Evolutionary conservation across 2,113 vertebrate species (phyloP), one percentile per base, ranked within the genome.

Genomic region (Eudyptes chrysolophus): DNA sequence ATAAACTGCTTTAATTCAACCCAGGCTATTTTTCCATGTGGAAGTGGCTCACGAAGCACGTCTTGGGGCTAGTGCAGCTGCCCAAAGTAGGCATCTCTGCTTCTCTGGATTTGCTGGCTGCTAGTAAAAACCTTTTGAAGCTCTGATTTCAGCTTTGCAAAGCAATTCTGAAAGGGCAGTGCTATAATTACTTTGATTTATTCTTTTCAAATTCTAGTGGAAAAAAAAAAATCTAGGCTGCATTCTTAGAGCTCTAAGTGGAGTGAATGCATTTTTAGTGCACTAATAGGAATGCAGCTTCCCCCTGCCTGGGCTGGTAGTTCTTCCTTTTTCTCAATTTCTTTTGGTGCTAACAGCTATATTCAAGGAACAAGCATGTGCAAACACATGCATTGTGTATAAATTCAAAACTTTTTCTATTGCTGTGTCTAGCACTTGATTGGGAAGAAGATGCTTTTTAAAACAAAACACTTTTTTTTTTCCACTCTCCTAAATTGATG

Each of bases 61-160:
- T 96, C 84, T 69, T 94, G 89, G 94, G 92, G 74, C 91, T 87
- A 84, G 75, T 83, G 84, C 94, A 97, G 95, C 97, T 97, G 96
- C 93, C 92, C 7, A 0, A 96, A 95, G 92, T 88, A 93, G 93
- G 95, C 86, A 90, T 87, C 88, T 96, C 90, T 92, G 89, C 95
- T 96, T 88, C 87, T 94, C 89, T 94, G 93, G 84, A 90, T 97
- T 96, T 93, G 95, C 92, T 95, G 75, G 93, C 96, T 96, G 96
- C 96, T 88, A 68, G 87, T 88, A 80, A 95, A 96, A 97, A 83
- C 62, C 84, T 94, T 97, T 90, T 92, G 87, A 95, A 97, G 93
- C 87, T 96, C 89, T 92, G 89, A 95, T 94, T 97, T 94, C 82
- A 94, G 96, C 96, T 97, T 96, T 92, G 96, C 96, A 88, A 97